These are phyloP conservation scores for Elgonia sp. DNA, from an alignment of 2,888 invertebrate species.

Conservation along the genomic window DNA sequence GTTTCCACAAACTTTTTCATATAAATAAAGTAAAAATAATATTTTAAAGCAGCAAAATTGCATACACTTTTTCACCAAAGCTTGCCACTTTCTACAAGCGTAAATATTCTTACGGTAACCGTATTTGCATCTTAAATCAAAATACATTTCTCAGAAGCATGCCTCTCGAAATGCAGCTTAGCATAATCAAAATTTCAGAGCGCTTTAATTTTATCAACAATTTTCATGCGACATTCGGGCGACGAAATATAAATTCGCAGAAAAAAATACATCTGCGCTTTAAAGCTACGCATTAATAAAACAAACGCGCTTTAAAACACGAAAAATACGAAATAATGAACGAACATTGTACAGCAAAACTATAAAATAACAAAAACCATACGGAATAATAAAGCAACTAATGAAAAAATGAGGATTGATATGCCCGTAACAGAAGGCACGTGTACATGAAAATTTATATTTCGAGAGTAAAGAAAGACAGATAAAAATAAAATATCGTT, in stretches of 20 bases:
- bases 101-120: not conserved
- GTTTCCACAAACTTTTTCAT: no score
- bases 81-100: not conserved
- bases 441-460: slow-evolving; percentile 44
- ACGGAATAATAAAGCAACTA: slow-evolving; percentile 1
- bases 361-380: slow-evolving; percentile 7
- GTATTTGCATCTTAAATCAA: slow-evolving; percentile 16
- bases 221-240: not conserved
- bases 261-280: not conserved
- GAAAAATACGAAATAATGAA: not conserved
- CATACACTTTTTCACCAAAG: not conserved
- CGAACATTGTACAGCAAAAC: not conserved
- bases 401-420: slow-evolving; percentile 29
- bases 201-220: slow-evolving; percentile 11
- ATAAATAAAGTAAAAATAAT: no score
- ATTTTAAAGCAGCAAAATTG: no score
- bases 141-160: not conserved
- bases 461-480: slow-evolving; percentile 29
- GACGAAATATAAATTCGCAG: not conserved
- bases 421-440: slow-evolving; percentile 14
- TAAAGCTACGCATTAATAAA: not conserved
- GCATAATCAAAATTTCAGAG: not conserved
- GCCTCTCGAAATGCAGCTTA: not conserved
- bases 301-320: not conserved
- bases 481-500: slow-evolving; percentile 47